Evolutionary conservation across 2,888 invertebrate species (phyloP), one percentile per base, ranked within the genome.

Genomic region (Acanthoscelides obtectus): DNA sequence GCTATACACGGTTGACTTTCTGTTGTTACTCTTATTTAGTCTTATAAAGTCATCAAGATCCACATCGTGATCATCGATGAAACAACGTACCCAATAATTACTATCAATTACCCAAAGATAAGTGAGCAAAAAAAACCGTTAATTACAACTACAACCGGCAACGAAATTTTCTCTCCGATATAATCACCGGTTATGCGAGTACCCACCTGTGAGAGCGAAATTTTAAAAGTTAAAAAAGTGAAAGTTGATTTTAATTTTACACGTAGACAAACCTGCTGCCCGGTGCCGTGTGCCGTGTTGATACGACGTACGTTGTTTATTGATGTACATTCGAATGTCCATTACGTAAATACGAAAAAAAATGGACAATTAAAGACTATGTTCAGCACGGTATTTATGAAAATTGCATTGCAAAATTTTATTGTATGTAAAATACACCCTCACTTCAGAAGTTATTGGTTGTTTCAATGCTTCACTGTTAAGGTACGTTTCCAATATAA

Each of bases 151-250:
- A 45, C 45, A 45, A 45, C 45, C 45, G 45, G 45, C 12, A 45
- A 45, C 45, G 45, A 45, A 45, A 45, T 45, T n/a, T n/a, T 45
- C 45, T 45, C 45, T 69, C 72, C 67, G 72, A 69, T 69, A 67
- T 67, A 72, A 69, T 70, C 64, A 70, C 65, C 20, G 68, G 45
- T 64, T 68, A 63, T 64, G 25, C 67, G 67, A 70, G 64, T 68
- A 71, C 68, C 74, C 74, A 74, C 72, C 70, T 74, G 72, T 65
- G 22, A 22, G 68, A 75, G 68, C 66, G 67, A 72, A 70, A 73
- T 72, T 73, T 69, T 70, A 72, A 71, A 74, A 73, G 74, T 73
- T 74, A 70, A 73, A 75, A 74, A 75, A 75, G 75, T 74, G 75
- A 75, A 75, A 75, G 75, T 73, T 64, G 71, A 67, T 64, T 71